A percentile compares a stretch with the other conserved stretches of the same genome.
Evolutionary conservation across 2,797 vertebrate genomes (phyloP).

Genomic region (Adrianichthys oophorus): DNA sequence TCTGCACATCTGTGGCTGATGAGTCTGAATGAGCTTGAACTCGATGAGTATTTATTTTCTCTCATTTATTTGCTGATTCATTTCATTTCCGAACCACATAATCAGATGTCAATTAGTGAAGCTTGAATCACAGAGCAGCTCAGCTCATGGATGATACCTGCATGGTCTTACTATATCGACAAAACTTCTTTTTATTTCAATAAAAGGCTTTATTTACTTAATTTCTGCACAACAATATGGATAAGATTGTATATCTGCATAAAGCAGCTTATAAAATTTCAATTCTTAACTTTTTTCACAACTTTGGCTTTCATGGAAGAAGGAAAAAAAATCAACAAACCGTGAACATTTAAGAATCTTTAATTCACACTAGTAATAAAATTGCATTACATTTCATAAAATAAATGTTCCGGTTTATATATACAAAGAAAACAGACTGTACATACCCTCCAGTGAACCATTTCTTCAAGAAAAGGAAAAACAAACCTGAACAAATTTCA

Average conservation of each 20-base stretch:
- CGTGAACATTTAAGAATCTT: constrained; percentile 99
- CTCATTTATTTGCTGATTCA: constrained; percentile 71
- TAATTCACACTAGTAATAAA: constrained; percentile 99
- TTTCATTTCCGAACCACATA: constrained; percentile 68
- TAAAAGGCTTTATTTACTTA: constrained; percentile 57
- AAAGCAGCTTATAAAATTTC: too few species aligned
- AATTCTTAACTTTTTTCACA: constrained; percentile 67
- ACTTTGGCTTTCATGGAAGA: constrained; percentile 72
- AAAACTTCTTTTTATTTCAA: constrained; percentile 80
- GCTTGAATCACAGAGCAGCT: constrained; percentile 64
- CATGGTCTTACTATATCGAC: constrained; percentile 72
- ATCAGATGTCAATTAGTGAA: constrained; percentile 74
- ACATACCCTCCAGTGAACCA: constrained; percentile 91
- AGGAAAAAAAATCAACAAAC: constrained; percentile 64
- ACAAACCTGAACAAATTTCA: constrained; percentile 85
- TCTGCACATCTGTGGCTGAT: constrained; percentile 45
- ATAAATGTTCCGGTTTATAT: constrained; percentile 99
- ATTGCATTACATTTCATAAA: constrained; percentile 99
- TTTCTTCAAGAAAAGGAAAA: constrained; percentile 77
- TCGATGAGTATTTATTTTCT: constrained; percentile 67
- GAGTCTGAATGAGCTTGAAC: constrained; percentile 61
- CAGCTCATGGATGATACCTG: constrained; percentile 61
- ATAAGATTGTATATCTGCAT: too few species aligned
- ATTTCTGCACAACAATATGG: too few species aligned
- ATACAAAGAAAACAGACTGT: constrained; percentile 99